Evolutionary conservation across 2,113 vertebrate genomes (phyloP).

Genomic region (Scytalopus superciliaris): DNA sequence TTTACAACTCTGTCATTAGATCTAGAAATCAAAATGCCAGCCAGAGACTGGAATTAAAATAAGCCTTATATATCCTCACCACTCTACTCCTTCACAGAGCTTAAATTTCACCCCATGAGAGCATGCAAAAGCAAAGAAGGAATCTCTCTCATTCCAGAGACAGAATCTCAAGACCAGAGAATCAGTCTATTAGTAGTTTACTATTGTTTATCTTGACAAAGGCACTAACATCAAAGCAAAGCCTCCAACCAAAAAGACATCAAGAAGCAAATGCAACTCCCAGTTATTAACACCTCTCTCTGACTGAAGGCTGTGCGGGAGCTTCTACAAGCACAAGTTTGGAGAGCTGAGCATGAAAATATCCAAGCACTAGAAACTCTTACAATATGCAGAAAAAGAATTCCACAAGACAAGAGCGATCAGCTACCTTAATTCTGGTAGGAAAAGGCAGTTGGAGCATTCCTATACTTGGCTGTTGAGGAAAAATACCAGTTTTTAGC

Average conservation of each 20-base stretch:
- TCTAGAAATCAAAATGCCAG: slow-evolving; percentile 18
- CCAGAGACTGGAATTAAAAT: slow-evolving; percentile 16
- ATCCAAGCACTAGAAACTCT: background rate
- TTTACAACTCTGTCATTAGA: slow-evolving; percentile 6
- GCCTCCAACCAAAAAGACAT: background rate
- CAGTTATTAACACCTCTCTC: background rate
- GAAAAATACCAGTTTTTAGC: background rate
- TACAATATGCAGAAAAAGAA: background rate
- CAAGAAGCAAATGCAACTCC: background rate
- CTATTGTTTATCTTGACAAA: background rate
- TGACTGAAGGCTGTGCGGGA: background rate
- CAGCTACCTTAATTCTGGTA: background rate
- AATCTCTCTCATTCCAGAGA: background rate
- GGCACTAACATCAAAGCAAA: background rate
- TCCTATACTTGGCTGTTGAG: background rate
- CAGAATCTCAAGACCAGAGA: background rate
- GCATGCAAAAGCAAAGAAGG: background rate
- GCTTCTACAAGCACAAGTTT: background rate
- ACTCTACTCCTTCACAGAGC: background rate
- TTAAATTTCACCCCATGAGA: background rate
- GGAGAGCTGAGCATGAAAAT: background rate
- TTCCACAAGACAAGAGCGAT: background rate
- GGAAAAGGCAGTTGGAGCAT: background rate
- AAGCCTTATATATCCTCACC: background rate
- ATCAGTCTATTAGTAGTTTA: background rate